These are phyloP conservation scores for Drosophila antonietae DNA, from an alignment of 2,888 invertebrate species.

Conservation along the genomic window DNA sequence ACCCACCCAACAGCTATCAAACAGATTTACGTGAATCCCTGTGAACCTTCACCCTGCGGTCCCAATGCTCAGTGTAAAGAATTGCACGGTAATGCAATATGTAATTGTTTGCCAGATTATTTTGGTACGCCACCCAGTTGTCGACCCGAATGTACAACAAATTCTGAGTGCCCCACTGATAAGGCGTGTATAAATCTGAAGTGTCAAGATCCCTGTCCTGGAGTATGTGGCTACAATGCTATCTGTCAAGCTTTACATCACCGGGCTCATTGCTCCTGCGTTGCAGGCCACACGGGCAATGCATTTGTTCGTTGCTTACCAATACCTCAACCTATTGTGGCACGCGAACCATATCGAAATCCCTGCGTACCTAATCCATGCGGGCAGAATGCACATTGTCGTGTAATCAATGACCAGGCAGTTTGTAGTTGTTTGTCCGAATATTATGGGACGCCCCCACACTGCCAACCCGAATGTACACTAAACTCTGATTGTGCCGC, in stretches of 20 bases:
- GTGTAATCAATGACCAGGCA: conserved; percentile 87
- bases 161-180: conserved; percentile 87
- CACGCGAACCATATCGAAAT: conserved; percentile 82
- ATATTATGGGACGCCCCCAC: conserved; percentile 89
- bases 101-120: conserved; percentile 87
- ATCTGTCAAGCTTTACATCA: conserved; percentile 87
- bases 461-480: conserved; percentile 89
- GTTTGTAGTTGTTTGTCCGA: conserved; percentile 87
- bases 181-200: conserved; percentile 87
- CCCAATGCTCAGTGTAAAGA: conserved; percentile 89
- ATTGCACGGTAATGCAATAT: conserved; percentile 87
- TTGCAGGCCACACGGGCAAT: conserved; percentile 88
- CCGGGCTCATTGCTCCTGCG: conserved; percentile 87
- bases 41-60: conserved; percentile 91
- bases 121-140: conserved; percentile 89
- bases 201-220: conserved; percentile 87
- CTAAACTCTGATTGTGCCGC: conserved; percentile 89
- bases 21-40: conserved; percentile 86
- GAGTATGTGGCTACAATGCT: conserved; percentile 88
- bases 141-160: conserved; percentile 88
- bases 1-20: conserved; percentile 40
- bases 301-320: conserved; percentile 88
- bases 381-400: conserved; percentile 89
- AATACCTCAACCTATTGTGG: conserved; percentile 70
- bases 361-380: conserved; percentile 89